A percentile compares a stretch with the other conserved stretches of the same genome.
Evolutionary conservation across 2,113 vertebrate genomes (phyloP).

Genomic region (Shinisaurus crocodilurus): DNA sequence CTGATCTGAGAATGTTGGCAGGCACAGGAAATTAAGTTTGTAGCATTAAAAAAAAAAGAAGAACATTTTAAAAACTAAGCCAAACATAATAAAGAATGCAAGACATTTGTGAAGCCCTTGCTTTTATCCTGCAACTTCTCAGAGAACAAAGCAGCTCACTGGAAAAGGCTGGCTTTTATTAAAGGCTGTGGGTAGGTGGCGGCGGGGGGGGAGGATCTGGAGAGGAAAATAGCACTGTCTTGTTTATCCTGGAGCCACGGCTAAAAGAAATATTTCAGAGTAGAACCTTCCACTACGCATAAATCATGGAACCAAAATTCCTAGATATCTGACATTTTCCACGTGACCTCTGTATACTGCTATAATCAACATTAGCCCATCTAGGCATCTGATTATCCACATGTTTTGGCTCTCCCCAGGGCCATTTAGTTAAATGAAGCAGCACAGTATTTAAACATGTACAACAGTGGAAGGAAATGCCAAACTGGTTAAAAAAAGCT

Average conservation of each 20-base stretch:
- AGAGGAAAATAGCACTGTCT: background rate
- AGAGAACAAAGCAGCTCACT: background rate
- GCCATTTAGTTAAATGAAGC: constrained; percentile 28
- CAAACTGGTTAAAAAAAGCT: constrained; percentile 37
- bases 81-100: background rate
- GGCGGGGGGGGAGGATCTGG: background rate
- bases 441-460: constrained; percentile 38
- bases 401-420: constrained; percentile 35
- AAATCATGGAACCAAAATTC: background rate
- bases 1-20: background rate
- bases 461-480: constrained; percentile 35
- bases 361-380: constrained; percentile 5
- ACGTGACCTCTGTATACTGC: background rate
- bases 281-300: background rate
- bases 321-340: background rate
- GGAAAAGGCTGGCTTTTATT: background rate
- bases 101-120: background rate
- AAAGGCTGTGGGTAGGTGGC: background rate
- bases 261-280: background rate
- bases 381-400: constrained; percentile 23
- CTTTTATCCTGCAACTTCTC: background rate
- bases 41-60: background rate
- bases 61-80: background rate
- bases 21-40: background rate
- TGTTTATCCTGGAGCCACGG: background rate